Conservation (phyloP, 2,113 vertebrate species). For the Anolis sagrei region DNA sequence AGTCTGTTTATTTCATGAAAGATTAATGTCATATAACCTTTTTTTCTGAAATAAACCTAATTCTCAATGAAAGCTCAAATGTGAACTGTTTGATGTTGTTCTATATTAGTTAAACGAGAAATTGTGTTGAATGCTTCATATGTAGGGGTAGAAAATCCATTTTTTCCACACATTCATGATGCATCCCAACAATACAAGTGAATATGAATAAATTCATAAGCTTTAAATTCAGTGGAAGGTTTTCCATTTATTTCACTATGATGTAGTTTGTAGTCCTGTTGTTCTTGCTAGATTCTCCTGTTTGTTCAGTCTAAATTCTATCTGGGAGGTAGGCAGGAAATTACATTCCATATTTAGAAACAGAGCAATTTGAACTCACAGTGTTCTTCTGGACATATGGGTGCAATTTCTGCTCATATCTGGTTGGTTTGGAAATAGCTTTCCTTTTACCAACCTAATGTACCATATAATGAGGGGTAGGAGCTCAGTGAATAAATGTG, state of each 20-base stretch:
- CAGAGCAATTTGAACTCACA: conserved; percentile 6
- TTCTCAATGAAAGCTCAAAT: conserved; percentile 21
- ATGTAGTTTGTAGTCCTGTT: not conserved
- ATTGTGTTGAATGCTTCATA: not conserved
- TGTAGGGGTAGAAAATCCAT: not conserved
- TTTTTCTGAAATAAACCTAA: conserved; percentile 25
- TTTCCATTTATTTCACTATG: not conserved
- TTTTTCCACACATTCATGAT: not conserved
- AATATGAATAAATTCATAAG: not conserved
- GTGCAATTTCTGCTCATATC: not conserved
- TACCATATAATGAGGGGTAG: not conserved
- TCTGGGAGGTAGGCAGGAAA: not conserved
- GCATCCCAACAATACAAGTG: not conserved
- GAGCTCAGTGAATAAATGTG: not conserved
- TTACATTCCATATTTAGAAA: not conserved
- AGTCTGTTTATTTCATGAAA: conserved; percentile 8
- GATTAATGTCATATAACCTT: conserved; percentile 15
- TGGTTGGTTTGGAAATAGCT: not conserved
- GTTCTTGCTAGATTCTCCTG: not conserved
- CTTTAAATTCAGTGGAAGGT: not conserved
- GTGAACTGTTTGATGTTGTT: not conserved
- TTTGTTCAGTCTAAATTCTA: not conserved
- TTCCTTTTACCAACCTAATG: not conserved
- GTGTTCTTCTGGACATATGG: not conserved
- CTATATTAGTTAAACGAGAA: conserved; percentile 2